Evolutionary conservation across 2,113 vertebrate genomes (phyloP), one percentile per base, ranked within the genome.

Genomic region (Oryzias celebensis): DNA sequence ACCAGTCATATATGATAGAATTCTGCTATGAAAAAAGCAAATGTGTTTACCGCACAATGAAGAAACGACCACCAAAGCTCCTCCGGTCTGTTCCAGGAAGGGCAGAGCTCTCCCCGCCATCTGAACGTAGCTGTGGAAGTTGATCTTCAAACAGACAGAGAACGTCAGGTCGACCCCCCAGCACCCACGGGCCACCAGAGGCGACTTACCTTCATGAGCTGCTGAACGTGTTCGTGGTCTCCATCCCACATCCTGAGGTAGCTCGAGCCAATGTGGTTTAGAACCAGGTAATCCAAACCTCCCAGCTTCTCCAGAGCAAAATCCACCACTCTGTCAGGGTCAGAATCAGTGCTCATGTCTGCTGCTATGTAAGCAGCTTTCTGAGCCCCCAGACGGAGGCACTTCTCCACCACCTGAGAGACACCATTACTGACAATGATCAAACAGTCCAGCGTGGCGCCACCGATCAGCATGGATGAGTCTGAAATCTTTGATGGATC

Each of bases 51-150:
- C 94, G 58, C 92, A 46, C 57, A 96, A 68, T 0, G 95, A 96
- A n/a, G 94, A 95, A 74, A 95, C 90, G 10, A 95, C 84, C 55
- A 95, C 83, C 50, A 96, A 70, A 0, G 93, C 89, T 2, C 95
- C 96, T 26, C 86, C 81, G 45, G 73, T 94, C 67, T 91, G 62
- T 17, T 93, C 91, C 52, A 97, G 88, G 6, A 82, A 72, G 20
- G 92, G 89, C 55, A 96, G 80, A 58, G 93, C 93, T 73, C 73
- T 89, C 42, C 87, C 86, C 6, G 93, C 86, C 59, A 94, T 93
- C 36, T 94, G 88, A 51, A 93, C 71, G 1, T 95, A 96, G 73
- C 95, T 96, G 57, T 94, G 83, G 73, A 96, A 95, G 84, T 98
- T 96, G 26, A 95, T 94, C 96, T 96, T 80, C 73, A 12, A 74